These are phyloP conservation scores for Lagopus muta DNA, from an alignment of 2,113 vertebrate genomes.

Conservation along the genomic window DNA sequence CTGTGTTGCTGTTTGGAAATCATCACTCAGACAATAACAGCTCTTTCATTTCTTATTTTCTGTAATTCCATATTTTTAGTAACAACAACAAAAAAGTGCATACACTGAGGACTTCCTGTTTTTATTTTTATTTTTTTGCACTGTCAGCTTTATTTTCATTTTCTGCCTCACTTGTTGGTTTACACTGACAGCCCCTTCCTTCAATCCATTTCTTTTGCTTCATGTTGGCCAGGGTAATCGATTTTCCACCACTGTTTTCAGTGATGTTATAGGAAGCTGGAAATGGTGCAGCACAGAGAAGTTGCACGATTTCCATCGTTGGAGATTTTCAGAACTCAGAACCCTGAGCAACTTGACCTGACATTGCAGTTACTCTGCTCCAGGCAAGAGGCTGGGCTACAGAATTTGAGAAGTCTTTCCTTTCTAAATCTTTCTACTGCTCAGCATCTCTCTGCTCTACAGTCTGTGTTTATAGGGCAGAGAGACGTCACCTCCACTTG, in stretches of 20 bases:
- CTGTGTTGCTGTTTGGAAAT: not conserved
- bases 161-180: not conserved
- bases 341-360: not conserved
- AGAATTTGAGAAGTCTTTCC: not conserved
- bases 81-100: not conserved
- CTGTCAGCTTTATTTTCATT: not conserved
- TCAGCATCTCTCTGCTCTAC: not conserved
- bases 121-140: not conserved
- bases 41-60: not conserved
- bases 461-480: not conserved
- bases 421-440: not conserved
- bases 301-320: not conserved
- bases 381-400: not conserved
- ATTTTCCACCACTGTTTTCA: not conserved
- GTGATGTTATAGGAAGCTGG: not conserved
- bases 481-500: not conserved
- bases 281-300: not conserved
- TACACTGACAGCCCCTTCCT: not conserved
- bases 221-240: not conserved
- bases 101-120: not conserved
- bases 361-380: not conserved
- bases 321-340: not conserved
- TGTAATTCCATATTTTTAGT: not conserved
- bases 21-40: not conserved
- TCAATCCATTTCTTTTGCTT: not conserved